Percentiles rank a stretch among this genome's conserved stretches.
Conservation (phyloP, 2,113 vertebrate genomes). For the Neolamprologus fasciatus region DNA sequence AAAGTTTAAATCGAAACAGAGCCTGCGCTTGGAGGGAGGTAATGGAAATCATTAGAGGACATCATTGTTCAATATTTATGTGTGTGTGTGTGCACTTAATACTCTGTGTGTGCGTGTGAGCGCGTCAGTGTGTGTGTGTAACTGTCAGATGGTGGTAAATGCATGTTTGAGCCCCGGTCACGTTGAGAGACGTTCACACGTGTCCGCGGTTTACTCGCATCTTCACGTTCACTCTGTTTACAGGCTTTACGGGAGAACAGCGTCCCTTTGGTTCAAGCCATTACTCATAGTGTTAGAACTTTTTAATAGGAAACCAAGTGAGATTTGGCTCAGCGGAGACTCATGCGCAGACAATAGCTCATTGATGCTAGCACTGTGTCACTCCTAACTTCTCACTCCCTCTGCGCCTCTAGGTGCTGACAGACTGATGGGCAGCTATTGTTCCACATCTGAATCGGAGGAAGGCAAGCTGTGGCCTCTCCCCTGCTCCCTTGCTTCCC, state of each 20-base stretch:
- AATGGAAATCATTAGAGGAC: slow-evolving; percentile 53
- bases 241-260: background rate
- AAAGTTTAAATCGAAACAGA: slow-evolving; percentile 47
- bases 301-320: slow-evolving; percentile 42
- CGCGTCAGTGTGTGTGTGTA: background rate
- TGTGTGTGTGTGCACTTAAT: background rate
- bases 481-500: slow-evolving; percentile 28
- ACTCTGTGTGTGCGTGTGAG: background rate
- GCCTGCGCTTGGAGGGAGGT: slow-evolving; percentile 11
- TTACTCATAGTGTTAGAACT: slow-evolving; percentile 40
- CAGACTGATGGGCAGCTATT: slow-evolving; percentile 71
- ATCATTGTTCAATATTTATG: slow-evolving; percentile 22
- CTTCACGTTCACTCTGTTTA: slow-evolving; percentile 22
- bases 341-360: slow-evolving; percentile 64
- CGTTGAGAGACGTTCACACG: background rate
- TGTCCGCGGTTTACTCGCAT: background rate
- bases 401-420: slow-evolving; percentile 61
- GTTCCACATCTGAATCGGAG: slow-evolving; percentile 71
- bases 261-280: background rate
- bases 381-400: slow-evolving; percentile 62
- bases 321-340: slow-evolving; percentile 26
- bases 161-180: slow-evolving; percentile 4
- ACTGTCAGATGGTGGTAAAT: background rate
- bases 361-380: slow-evolving; percentile 46
- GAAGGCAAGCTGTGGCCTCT: slow-evolving; percentile 60